Percentiles rank a stretch among this genome's conserved stretches.
Conservation (phyloP, 2,888 invertebrate genomes). For the Allygus modestus region DNA sequence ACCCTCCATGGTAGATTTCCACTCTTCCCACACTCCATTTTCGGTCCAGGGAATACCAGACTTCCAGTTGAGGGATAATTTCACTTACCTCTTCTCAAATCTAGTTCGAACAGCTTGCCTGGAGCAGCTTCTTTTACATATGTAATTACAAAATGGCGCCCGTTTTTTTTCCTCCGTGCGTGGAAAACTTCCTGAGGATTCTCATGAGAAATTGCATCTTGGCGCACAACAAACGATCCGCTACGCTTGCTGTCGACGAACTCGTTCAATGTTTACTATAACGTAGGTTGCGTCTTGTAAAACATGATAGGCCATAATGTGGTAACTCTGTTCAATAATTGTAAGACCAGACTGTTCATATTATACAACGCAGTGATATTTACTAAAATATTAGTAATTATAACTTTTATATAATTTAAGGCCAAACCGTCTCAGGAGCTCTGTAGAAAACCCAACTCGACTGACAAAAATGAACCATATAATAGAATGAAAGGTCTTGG, state of each 20-base stretch:
- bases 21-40: neutral
- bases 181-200: conserved; percentile 10
- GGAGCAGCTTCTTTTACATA: conserved; percentile 22
- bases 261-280: neutral
- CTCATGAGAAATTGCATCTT: conserved; percentile 2
- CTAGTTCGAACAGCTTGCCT: conserved; percentile 5
- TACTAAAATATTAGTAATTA: no score
- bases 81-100: neutral
- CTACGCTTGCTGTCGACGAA: neutral
- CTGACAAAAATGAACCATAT: no score
- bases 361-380: no score
- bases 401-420: no score
- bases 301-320: neutral
- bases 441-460: no score
- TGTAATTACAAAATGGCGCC: conserved; percentile 31
- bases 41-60: conserved; percentile 8
- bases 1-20: neutral
- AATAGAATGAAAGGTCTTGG: no score
- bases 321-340: neutral
- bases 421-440: no score
- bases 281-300: neutral
- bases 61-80: neutral
- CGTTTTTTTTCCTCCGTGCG: neutral
- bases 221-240: neutral
- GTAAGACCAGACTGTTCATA: no score